Conservation (phyloP, 2,113 vertebrate species). For the Vireo altiloquus region DNA sequence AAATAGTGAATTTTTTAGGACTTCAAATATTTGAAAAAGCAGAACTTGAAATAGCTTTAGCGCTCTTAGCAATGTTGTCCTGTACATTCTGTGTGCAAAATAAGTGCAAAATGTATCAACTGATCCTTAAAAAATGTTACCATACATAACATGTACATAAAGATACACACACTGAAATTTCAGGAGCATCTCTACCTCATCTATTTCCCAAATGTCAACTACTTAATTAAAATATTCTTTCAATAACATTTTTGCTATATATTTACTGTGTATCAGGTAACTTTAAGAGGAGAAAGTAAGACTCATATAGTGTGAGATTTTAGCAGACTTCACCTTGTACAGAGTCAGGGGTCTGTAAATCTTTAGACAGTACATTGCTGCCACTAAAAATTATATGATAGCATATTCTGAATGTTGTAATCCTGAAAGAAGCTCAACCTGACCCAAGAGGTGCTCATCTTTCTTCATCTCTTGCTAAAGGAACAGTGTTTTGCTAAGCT, state of each 20-base stretch:
- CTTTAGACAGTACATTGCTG: accelerated
- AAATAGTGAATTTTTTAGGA: background rate
- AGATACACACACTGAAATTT: background rate
- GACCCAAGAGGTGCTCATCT: background rate
- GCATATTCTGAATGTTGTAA: background rate
- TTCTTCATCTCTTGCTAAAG: background rate
- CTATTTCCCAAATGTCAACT: background rate
- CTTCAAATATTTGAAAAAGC: background rate
- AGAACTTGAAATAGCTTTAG: background rate
- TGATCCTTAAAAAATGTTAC: background rate
- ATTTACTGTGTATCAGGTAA: background rate
- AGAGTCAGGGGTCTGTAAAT: background rate
- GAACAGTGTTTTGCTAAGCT: background rate
- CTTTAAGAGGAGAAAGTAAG: background rate
- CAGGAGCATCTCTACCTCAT: background rate
- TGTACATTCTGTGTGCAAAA: background rate
- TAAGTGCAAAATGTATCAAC: background rate
- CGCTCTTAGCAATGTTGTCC: background rate
- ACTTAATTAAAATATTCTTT: background rate
- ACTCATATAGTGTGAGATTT: background rate
- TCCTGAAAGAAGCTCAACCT: background rate
- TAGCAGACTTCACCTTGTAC: background rate
- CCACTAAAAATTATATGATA: background rate
- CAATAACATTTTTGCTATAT: background rate
- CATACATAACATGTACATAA: accelerated